Base-by-base conservation (phyloP, 2,113 vertebrate species). In the Myotis brandtii region DNA sequence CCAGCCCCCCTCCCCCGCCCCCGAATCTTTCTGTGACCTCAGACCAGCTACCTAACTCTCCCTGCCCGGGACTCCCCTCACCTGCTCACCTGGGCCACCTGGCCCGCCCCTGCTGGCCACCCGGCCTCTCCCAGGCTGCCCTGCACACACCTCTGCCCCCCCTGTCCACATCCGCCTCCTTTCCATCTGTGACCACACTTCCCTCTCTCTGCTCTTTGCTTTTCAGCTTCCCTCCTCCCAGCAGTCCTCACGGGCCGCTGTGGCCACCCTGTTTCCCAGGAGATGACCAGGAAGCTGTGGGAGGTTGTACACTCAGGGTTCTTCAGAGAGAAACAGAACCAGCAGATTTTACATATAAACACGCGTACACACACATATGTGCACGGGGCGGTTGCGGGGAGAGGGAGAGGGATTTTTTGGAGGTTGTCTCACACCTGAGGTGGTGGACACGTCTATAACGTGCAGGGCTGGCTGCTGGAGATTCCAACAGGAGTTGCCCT, bases 151-250 rank as follows among this genome's bases (percentile, higher is more conserved):
- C 80, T 72, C 50, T n/a, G 64, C 25, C 14, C 21, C 2, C 34
- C 1, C 50, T n/a, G 4, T 7, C 50, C 56, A 0, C 18, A 0
- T 13, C 12, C 43, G 21, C 69, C 12, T 34, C 9, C 52, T 14
- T 21, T 4, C 73, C 20, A 1, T 46, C 18, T 64, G 62, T 32
- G 54, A 40, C 46, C 72, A 34, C 6, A 16, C 46, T 12, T 17
- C 64, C 73, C 32, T 32, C 43, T 0, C 30, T 37, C 43, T 0
- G 6, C 43, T 11, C 17, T 1, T 1, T 10, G 0, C 3, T 23
- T 8, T 30, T 40, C 21, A 27, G 21, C 46, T 9, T 17, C 52
- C 66, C 30, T 83, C 66, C 9, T n/a, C 54, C 54, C 20, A 13
- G 6, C 1, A 5, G 32, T 13, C 88, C 54, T 59, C 30, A 5